Conservation (phyloP, 2,797 vertebrate genomes). For the Rhinophrynus dorsalis region DNA sequence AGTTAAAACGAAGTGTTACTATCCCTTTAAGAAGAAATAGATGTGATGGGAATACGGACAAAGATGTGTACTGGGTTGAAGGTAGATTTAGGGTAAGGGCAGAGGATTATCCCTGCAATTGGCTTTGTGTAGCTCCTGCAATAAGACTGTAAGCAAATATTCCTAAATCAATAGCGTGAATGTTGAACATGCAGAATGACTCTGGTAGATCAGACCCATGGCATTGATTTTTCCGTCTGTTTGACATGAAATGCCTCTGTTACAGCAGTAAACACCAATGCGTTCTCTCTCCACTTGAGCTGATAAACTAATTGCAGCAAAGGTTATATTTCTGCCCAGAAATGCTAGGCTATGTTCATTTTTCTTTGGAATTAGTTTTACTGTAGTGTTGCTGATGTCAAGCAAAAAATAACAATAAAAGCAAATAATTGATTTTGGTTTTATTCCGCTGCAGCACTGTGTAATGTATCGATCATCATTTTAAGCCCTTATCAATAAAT, state of each 20-base stretch:
- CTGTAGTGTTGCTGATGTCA: not conserved
- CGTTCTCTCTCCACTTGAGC: slow-evolving; percentile 23
- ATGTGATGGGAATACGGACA: too few species aligned
- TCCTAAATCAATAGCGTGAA: slow-evolving; percentile 40
- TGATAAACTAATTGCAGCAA: slow-evolving; percentile 29
- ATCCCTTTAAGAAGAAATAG: too few species aligned
- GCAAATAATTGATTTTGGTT: too few species aligned
- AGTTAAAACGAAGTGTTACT: too few species aligned
- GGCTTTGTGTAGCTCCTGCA: slow-evolving; percentile 18
- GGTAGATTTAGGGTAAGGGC: not conserved
- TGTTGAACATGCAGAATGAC: slow-evolving; percentile 46
- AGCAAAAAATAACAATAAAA: slow-evolving; percentile 1
- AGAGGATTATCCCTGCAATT: slow-evolving; percentile 24
- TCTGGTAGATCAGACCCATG: slow-evolving; percentile 39
- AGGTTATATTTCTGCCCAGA: slow-evolving; percentile 9
- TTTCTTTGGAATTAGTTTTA: not conserved
- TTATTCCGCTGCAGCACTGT: too few species aligned
- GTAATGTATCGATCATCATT: too few species aligned
- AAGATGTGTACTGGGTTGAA: not conserved
- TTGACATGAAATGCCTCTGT: slow-evolving; percentile 47
- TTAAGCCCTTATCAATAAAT: too few species aligned
- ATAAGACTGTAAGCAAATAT: slow-evolving; percentile 41
- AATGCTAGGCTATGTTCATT: not conserved
- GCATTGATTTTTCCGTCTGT: slow-evolving; percentile 59
- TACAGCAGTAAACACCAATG: slow-evolving; percentile 22